These are phyloP conservation scores for Melitaea athalia DNA, from an alignment of 2,888 invertebrate species.

Conservation along the genomic window DNA sequence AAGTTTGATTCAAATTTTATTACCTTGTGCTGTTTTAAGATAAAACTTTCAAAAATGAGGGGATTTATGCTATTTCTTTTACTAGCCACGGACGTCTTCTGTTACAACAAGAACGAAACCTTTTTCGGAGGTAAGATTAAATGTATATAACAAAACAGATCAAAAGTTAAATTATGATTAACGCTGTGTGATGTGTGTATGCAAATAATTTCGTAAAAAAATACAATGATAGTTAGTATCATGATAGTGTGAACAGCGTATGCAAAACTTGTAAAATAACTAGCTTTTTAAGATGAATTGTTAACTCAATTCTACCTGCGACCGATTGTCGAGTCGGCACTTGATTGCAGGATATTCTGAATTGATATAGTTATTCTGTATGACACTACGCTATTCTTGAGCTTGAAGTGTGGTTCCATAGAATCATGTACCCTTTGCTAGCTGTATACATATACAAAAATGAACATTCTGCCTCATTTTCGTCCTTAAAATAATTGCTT, in stretches of 20 bases:
- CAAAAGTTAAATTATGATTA: not conserved
- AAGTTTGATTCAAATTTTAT: no score
- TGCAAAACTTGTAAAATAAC: constrained; percentile 1
- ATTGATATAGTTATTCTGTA: not conserved
- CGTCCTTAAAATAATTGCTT: not conserved
- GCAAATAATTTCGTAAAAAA: constrained; percentile 12
- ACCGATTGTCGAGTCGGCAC: not conserved
- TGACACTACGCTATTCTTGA: not conserved
- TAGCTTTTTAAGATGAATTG: constrained; percentile 6
- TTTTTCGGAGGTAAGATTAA: constrained; percentile 50
- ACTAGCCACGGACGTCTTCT: constrained; percentile 43
- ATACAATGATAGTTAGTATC: constrained; percentile 1
- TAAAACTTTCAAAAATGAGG: constrained; percentile 22
- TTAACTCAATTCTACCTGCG: not conserved
- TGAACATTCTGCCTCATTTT: not conserved
- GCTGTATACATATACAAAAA: not conserved
- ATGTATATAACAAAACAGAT: not conserved
- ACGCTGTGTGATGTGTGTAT: not conserved
- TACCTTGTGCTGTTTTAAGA: not conserved
- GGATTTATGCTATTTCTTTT: constrained; percentile 39
- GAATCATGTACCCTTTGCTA: not conserved
- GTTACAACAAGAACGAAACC: constrained; percentile 48
- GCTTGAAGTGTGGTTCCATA: not conserved
- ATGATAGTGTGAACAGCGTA: constrained; percentile 9
- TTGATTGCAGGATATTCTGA: not conserved